These are phyloP conservation scores for Brachynemurus nebulosus DNA, from an alignment of 2,888 invertebrate species.

Conservation along the genomic window DNA sequence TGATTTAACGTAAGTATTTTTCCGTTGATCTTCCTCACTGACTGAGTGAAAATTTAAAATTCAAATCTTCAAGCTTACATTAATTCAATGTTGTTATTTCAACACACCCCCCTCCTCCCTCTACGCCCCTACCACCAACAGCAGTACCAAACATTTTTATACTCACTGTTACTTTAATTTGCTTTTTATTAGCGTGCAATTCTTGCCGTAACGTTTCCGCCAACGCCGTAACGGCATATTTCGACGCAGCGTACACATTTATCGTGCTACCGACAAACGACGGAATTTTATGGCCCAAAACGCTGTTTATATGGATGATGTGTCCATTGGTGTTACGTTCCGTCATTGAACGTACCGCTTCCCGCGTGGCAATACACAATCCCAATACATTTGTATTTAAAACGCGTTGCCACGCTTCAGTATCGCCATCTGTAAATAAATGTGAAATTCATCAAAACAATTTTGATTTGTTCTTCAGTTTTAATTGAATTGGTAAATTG, in stretches of 20 bases:
- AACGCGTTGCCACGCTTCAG: background rate
- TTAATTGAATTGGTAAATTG: no score
- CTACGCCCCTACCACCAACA: no score
- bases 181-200: conserved; percentile 24
- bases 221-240: conserved; percentile 31
- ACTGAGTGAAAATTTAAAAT: no score
- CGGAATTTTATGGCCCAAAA: conserved; percentile 11
- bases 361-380: conserved; percentile 8
- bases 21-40: no score
- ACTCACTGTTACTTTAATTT: conserved; percentile 23
- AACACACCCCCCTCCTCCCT: no score
- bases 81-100: no score
- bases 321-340: conserved; percentile 13
- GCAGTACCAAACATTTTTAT: background rate
- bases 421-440: conserved; percentile 9
- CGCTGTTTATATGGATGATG: conserved; percentile 20
- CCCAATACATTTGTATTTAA: conserved; percentile 8
- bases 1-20: no score
- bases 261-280: background rate
- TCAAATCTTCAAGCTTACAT: no score
- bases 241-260: conserved; percentile 31
- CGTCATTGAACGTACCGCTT: conserved; percentile 10
- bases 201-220: conserved; percentile 32
- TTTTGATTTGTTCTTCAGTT: no score
- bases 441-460: no score